Evolutionary conservation across 2,797 vertebrate species (phyloP), one percentile per base, ranked within the genome.

Genomic region (Oophaga sylvatica): DNA sequence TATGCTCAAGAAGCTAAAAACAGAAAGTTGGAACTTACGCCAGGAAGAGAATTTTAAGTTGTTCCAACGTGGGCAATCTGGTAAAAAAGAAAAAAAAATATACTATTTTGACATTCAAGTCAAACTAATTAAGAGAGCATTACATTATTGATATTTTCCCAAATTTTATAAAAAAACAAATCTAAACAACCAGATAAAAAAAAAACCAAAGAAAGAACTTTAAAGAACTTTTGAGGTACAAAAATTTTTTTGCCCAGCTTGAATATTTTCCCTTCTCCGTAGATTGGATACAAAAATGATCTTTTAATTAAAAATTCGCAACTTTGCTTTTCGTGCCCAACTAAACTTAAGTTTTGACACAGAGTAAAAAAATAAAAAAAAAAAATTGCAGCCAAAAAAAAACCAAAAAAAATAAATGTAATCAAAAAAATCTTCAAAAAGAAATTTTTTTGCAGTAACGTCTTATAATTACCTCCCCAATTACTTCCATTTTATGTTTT

Each of bases 271-370:
- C 73, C 31, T 13, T 26, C 16, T 70, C 67, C 45, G 67, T 73
- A 45, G 20, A 53, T 70, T 79, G 62, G 80, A 35, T 80, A 48
- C 76, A 6, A 53, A 41, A 9, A 81, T 76, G 79, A 81, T 81
- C 35, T 71, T 86, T 80, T 81, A 73, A 87, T 87, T 81, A 87
- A 87, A 76, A n/a, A 70, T 81, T 76, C 15, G 59, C 70, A 20
- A 41, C 68, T 81, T 76, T 53, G 70, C 70, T 67, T 31, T 86
- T 29, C 31, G 78, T 80, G 78, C 85, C 78, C 53, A 67, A 70
- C 63, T 53, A 71, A 48, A 71, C 78, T 87, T 87, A 81, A 81
- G 77, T 68, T 87, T 20, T 73, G 85, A 87, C 77, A 80, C 31
- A 87, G 45, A 73, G 29, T 73, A 71, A 85, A 59, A 80, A 10